phyloP scores from a whole-genome alignment of 2,888 invertebrate species.

The Synergus laeviventris region DNA sequence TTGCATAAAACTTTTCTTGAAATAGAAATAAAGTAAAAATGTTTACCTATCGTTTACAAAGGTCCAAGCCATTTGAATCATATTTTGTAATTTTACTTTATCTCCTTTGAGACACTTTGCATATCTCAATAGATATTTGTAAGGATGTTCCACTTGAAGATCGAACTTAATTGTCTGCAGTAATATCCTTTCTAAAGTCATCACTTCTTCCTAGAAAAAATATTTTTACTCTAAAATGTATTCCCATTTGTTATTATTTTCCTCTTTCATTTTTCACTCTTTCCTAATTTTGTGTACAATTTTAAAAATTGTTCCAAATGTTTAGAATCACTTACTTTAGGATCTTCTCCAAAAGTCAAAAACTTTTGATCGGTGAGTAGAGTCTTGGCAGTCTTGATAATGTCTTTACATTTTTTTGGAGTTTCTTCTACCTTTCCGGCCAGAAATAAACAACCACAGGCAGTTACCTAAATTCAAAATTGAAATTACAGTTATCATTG shows the following conservation, averaged over 20 bases:
- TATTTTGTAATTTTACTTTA: conserved; percentile 92
- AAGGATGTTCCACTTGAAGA: conserved; percentile 98
- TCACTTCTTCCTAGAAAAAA: conserved; percentile 82
- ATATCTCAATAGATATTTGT: conserved; percentile 93
- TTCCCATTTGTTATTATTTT: not conserved
- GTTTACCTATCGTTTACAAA: conserved; percentile 95
- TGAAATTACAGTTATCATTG: not conserved
- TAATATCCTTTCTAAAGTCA: conserved; percentile 96
- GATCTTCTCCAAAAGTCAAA: conserved; percentile 94
- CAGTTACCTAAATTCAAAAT: conserved; percentile 83
- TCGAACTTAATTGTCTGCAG: conserved; percentile 99
- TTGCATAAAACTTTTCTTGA: not conserved
- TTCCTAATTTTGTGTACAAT: not conserved
- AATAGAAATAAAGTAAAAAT: not conserved
- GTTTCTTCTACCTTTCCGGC: conserved; percentile 99
- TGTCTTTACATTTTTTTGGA: conserved; percentile 98
- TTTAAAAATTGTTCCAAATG: conserved; percentile 2
- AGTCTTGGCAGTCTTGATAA: conserved; percentile 91
- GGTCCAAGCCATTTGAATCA: conserved; percentile 99
- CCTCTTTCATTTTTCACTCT: too few relatives aligned
- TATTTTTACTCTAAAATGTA: conserved; percentile 19
- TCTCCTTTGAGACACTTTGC: conserved; percentile 96
- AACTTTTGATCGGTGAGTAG: conserved; percentile 91
- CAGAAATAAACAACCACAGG: conserved; percentile 96
- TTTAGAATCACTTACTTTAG: conserved; percentile 83